Percentiles rank a stretch among this genome's conserved stretches.
Evolutionary conservation across 1,140 invertebrate species (phyloP).

Genomic region (Ips nitidus): DNA sequence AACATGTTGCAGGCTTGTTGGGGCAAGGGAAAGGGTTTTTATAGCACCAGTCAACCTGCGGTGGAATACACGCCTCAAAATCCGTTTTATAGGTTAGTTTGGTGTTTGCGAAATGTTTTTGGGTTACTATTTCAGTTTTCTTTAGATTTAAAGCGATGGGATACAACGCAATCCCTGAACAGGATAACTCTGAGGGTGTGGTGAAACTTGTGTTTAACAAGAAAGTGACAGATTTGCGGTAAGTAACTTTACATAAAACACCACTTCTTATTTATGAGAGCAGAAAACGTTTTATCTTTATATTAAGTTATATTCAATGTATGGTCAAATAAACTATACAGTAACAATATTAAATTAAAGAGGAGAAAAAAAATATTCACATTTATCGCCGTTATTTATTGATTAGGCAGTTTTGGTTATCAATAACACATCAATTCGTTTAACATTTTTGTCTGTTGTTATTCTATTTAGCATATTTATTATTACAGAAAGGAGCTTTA

Average conservation of each 20-base stretch:
- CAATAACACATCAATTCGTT: too few relatives aligned
- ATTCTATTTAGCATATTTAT: too few relatives aligned
- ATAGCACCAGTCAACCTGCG: conserved; percentile 68
- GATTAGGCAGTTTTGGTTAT: too few relatives aligned
- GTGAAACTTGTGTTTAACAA: conserved; percentile 83
- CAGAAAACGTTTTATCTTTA: too few relatives aligned
- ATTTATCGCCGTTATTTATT: too few relatives aligned
- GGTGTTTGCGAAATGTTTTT: not conserved
- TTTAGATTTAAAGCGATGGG: conserved; percentile 88
- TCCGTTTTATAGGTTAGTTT: conserved; percentile 71
- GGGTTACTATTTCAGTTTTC: not conserved
- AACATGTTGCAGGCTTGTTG: conserved; percentile 92
- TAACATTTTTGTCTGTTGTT: too few relatives aligned
- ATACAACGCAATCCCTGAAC: conserved; percentile 80
- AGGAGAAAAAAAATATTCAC: too few relatives aligned
- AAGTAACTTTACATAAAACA: conserved; percentile 35
- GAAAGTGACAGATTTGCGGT: conserved; percentile 73
- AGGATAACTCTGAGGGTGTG: conserved; percentile 84
- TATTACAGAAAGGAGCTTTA: too few relatives aligned
- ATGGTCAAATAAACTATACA: too few relatives aligned
- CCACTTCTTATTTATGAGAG: not conserved
- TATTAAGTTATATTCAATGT: too few relatives aligned
- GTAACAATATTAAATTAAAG: too few relatives aligned
- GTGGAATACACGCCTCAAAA: conserved; percentile 87
- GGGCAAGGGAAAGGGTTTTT: conserved; percentile 80